A percentile compares a stretch with the other conserved stretches of the same genome.
phyloP scores from a whole-genome alignment of 2,113 vertebrate species.

The Acrocephalus arundinaceus region DNA sequence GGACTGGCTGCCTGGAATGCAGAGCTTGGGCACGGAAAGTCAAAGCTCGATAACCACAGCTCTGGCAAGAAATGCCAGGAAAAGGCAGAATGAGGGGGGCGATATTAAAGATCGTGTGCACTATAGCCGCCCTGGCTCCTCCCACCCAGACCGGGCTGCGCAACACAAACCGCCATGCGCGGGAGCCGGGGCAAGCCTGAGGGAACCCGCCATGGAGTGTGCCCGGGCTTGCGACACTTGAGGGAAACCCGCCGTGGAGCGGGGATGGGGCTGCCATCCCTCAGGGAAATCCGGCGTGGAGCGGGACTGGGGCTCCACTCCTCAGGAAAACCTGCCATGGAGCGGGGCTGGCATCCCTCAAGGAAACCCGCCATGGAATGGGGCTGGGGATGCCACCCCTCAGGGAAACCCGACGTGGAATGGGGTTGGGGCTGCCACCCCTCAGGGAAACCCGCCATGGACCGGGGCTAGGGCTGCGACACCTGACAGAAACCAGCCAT shows the following conservation, averaged over 20 bases:
- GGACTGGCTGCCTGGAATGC: not conserved
- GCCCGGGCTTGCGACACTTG: rapidly evolving
- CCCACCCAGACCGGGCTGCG: rapidly evolving
- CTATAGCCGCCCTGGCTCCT: rapidly evolving
- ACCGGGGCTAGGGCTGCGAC: rapidly evolving
- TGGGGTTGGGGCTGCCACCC: rapidly evolving
- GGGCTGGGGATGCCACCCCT: not conserved
- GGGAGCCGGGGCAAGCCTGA: not conserved
- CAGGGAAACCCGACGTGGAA: not conserved
- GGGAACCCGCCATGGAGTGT: rapidly evolving
- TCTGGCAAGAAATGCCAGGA: not conserved
- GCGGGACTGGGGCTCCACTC: rapidly evolving
- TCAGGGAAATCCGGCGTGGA: not conserved
- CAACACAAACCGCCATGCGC: rapidly evolving
- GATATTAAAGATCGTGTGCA: rapidly evolving
- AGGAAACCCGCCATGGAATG: not conserved
- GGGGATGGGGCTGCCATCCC: not conserved
- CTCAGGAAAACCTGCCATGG: not conserved
- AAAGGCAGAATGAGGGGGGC: not conserved
- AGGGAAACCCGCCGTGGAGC: not conserved
- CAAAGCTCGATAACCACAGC: not conserved
- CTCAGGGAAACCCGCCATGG: not conserved
- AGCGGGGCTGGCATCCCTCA: not conserved
- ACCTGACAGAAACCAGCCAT: not conserved
- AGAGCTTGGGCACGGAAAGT: not conserved